These are phyloP conservation scores for Escarpia spicata DNA, from an alignment of 2,888 invertebrate species.

Conservation along the genomic window DNA sequence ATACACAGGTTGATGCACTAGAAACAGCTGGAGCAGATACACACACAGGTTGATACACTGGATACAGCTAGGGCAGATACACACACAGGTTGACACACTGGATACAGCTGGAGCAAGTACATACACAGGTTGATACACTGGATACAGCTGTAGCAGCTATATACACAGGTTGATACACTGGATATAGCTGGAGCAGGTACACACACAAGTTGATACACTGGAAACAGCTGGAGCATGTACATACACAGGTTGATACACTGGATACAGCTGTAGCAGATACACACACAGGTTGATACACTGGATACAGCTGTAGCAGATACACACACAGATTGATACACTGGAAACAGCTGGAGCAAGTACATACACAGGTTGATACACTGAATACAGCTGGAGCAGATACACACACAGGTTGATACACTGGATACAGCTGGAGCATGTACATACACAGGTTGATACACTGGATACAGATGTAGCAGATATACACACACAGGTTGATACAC, in stretches of 20 bases:
- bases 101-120: too few relatives aligned
- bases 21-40: too few relatives aligned
- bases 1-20: too few relatives aligned
- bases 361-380: neutral
- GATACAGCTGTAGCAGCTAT: too few relatives aligned
- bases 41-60: too few relatives aligned
- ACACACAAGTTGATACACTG: constrained; percentile 69
- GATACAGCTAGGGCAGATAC: too few relatives aligned
- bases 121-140: too few relatives aligned
- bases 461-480: neutral
- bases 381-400: neutral
- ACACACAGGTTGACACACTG: constrained; percentile 72
- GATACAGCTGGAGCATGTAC: constrained; percentile 70
- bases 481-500: neutral
- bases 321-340: neutral
- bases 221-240: constrained; percentile 47
- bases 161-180: constrained; percentile 66
- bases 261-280: too few relatives aligned
- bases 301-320: constrained; percentile 70
- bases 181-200: constrained; percentile 70
- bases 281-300: constrained; percentile 77
- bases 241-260: too few relatives aligned
- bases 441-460: constrained; percentile 66
- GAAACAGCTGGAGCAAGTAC: neutral
- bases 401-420: constrained; percentile 76